These are phyloP conservation scores for Actinopyga echinites DNA, from an alignment of 53 echinoderm and acorn worm species.

Conservation along the genomic window DNA sequence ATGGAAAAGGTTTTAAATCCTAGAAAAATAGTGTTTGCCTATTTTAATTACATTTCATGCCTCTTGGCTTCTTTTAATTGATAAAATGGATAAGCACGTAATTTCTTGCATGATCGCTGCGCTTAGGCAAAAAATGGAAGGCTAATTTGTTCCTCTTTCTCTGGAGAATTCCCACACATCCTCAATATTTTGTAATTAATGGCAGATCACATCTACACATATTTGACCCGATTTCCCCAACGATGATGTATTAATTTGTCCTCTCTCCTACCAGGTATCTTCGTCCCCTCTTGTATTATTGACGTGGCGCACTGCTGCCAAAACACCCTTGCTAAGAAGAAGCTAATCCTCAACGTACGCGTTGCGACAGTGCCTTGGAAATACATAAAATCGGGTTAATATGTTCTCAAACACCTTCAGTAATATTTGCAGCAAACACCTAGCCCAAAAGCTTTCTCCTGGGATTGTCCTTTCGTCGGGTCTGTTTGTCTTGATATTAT, in stretches of 20 bases:
- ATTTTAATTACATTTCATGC: constrained; percentile 20
- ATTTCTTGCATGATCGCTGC: neutral
- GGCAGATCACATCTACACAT: constrained; percentile 34
- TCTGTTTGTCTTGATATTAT: constrained; percentile 24
- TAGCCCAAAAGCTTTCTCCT: constrained; percentile 4
- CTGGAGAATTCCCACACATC: constrained; percentile 9
- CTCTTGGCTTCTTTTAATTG: constrained; percentile 4
- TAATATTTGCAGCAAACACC: constrained; percentile 17
- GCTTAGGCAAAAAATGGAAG: neutral
- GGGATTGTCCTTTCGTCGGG: constrained; percentile 1
- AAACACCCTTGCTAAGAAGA: constrained; percentile 10
- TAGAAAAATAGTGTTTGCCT: constrained; percentile 12
- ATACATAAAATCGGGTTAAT: neutral
- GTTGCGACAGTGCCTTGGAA: neutral
- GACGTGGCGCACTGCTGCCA: constrained; percentile 17
- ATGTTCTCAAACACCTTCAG: constrained; percentile 1
- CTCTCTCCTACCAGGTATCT: neutral
- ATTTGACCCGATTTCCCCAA: constrained; percentile 26
- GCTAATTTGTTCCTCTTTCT: constrained; percentile 21
- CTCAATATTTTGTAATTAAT: constrained; percentile 35
- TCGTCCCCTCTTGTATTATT: neutral
- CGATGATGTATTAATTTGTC: constrained; percentile 10
- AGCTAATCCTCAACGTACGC: neutral
- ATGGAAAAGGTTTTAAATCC: constrained; percentile 35
- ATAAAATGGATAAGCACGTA: constrained; percentile 38